phyloP scores from a whole-genome alignment of 2,797 vertebrate genomes.

The Semotilus atromaculatus region DNA sequence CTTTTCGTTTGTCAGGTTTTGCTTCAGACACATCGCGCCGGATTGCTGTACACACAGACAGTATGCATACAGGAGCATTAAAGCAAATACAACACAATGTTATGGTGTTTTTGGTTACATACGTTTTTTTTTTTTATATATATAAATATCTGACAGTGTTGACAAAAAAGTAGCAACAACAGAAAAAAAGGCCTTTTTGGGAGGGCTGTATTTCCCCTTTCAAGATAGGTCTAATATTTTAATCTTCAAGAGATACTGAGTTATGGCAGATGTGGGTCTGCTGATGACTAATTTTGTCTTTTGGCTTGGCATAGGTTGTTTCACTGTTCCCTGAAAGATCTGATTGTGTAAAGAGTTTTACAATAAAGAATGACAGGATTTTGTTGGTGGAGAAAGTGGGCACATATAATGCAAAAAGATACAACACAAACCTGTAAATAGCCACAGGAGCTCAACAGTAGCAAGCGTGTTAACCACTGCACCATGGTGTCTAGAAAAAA shows the following conservation, averaged over 20 bases:
- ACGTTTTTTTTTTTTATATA: too few species aligned
- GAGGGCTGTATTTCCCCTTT: too few species aligned
- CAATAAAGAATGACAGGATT: not conserved
- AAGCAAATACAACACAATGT: not conserved
- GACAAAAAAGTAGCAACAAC: not conserved
- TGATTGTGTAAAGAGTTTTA: not conserved
- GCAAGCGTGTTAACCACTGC: not conserved
- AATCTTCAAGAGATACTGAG: not conserved
- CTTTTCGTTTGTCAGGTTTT: slow-evolving; percentile 66
- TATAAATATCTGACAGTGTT: not conserved
- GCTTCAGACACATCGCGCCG: slow-evolving; percentile 60
- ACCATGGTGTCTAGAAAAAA: not conserved
- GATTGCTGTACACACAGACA: slow-evolving; percentile 32
- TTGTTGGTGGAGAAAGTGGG: not conserved
- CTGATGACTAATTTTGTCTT: not conserved
- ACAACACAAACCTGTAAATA: not conserved
- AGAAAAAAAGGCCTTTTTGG: not conserved
- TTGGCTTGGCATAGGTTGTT: not conserved
- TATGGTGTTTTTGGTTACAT: not conserved
- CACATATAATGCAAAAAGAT: not conserved
- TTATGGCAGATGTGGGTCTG: not conserved
- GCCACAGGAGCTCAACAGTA: not conserved
- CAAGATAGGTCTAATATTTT: not conserved
- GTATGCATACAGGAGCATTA: slow-evolving; percentile 14
- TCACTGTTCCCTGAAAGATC: not conserved